Conservation (phyloP, 92 coral and sea anemone genomes). For the Palythoa grandis region DNA sequence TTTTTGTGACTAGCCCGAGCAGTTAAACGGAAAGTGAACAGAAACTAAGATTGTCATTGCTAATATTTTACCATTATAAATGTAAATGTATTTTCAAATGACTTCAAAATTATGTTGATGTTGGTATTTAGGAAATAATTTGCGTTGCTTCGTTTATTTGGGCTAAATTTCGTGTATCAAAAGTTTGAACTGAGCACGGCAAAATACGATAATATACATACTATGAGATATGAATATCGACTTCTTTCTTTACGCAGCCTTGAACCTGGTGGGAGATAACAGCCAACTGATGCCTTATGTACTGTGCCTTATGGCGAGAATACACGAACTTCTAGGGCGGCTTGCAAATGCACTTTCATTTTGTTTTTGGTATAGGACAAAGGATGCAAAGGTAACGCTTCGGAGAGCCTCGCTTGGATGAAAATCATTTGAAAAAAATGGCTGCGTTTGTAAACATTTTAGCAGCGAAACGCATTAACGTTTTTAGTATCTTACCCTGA, state of each 20-base stretch:
- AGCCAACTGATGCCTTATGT: background rate
- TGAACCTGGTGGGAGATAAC: background rate
- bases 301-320: conserved; percentile 17
- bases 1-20: no score
- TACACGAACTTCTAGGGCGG: background rate
- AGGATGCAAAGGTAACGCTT: background rate
- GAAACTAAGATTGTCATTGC: no score
- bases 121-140: no score
- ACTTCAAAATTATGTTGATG: no score
- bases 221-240: background rate
- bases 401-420: background rate
- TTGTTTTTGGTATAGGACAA: background rate
- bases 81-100: no score
- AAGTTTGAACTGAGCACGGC: no score
- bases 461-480: background rate
- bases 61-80: no score
- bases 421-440: background rate
- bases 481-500: no score
- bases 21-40: no score
- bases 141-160: no score
- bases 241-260: background rate
- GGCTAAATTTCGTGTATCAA: no score
- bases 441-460: background rate
- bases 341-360: background rate
- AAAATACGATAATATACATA: no score